A percentile compares a stretch with the other conserved stretches of the same genome.
Conservation (phyloP, 2,888 invertebrate genomes). For the Erynnis tages region DNA sequence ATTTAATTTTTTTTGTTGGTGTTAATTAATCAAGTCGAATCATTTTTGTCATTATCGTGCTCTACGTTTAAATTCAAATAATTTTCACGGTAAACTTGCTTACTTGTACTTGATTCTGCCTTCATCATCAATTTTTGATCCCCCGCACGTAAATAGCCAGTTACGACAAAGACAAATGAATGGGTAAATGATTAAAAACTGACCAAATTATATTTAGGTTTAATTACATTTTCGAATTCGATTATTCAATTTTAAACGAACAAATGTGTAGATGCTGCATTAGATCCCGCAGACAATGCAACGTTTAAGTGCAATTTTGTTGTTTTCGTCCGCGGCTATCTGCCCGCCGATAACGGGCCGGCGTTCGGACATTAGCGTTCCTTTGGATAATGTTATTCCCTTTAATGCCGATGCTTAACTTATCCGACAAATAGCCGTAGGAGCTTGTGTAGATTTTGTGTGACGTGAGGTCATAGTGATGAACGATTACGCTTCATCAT, state of each 20-base stretch:
- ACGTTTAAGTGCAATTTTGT: slow-evolving; percentile 33
- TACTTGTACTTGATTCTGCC: too few relatives aligned
- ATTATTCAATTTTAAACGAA: not conserved
- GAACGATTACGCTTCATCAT: too few relatives aligned
- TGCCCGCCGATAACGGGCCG: slow-evolving; percentile 17
- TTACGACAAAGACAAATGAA: too few relatives aligned
- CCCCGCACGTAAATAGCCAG: too few relatives aligned
- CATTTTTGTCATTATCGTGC: not conserved
- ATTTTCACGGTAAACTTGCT: too few relatives aligned
- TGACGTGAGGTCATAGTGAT: too few relatives aligned
- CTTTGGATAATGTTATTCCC: slow-evolving; percentile 22
- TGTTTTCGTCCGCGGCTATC: slow-evolving; percentile 35
- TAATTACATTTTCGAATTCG: not conserved
- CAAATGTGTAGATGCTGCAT: not conserved
- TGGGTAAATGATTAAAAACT: too few relatives aligned
- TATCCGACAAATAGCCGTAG: slow-evolving; percentile 16
- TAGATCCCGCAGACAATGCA: slow-evolving; percentile 33
- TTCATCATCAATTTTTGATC: too few relatives aligned
- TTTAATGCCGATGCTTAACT: slow-evolving; percentile 12
- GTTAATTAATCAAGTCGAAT: not conserved
- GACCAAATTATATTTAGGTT: too few relatives aligned
- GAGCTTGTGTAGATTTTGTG: not conserved
- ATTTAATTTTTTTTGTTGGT: not conserved
- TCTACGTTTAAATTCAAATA: too few relatives aligned
- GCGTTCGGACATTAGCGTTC: slow-evolving; percentile 24